These are phyloP conservation scores for Drosophila gaucha DNA, from an alignment of 2,888 invertebrate species.

Conservation along the genomic window DNA sequence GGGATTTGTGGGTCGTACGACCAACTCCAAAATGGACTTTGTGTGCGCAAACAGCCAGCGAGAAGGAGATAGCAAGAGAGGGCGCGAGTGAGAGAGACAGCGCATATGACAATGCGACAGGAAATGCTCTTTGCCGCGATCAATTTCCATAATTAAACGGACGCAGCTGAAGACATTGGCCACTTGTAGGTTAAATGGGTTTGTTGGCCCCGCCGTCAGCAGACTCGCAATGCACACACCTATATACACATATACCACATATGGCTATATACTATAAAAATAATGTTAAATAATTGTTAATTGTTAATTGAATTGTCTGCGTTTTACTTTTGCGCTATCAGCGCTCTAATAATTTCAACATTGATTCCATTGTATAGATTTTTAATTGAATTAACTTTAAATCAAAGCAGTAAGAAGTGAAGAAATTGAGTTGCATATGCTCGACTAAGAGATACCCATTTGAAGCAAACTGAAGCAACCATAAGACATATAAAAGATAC, in stretches of 20 bases:
- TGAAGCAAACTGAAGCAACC: no score
- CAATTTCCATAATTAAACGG: constrained; percentile 82
- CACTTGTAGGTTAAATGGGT: constrained; percentile 81
- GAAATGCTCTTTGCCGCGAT: constrained; percentile 80
- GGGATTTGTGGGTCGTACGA: constrained; percentile 13
- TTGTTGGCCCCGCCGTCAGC: constrained; percentile 70
- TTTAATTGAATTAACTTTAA: constrained; percentile 54
- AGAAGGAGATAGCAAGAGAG: not conserved
- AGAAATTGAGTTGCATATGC: not conserved
- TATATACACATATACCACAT: not conserved
- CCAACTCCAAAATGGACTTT: constrained; percentile 50
- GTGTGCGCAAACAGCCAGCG: constrained; percentile 27
- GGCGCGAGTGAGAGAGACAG: constrained; percentile 1
- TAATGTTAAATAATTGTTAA: constrained; percentile 41
- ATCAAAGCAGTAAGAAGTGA: constrained; percentile 26
- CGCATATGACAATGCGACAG: constrained; percentile 60
- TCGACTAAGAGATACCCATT: constrained; percentile 1
- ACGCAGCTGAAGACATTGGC: constrained; percentile 66
- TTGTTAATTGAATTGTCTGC: constrained; percentile 71
- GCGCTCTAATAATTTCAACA: constrained; percentile 82
- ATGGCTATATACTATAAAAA: not conserved
- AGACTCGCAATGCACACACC: constrained; percentile 5
- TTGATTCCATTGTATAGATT: constrained; percentile 64
- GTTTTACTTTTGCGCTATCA: constrained; percentile 61
- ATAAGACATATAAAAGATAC: no score